Conservation (phyloP, 2,797 vertebrate genomes). For the Dermochelys coriacea region DNA sequence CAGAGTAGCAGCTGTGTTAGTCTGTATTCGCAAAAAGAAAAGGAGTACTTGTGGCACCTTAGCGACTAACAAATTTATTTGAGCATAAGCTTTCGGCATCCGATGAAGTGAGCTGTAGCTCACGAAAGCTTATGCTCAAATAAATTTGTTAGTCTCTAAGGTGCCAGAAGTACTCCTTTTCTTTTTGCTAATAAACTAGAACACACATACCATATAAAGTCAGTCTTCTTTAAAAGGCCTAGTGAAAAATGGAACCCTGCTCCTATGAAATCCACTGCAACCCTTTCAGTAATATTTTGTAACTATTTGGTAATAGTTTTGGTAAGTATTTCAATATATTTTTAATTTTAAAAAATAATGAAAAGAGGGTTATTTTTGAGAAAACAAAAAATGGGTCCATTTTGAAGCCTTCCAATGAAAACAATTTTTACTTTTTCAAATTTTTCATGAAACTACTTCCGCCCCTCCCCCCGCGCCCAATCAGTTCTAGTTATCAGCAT, state of each 20-base stretch:
- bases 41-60: too few species aligned
- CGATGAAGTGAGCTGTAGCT: too few species aligned
- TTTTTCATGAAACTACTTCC: neutral
- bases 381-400: neutral
- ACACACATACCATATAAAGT: neutral
- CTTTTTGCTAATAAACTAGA: neutral
- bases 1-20: too few species aligned
- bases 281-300: neutral
- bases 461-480: neutral
- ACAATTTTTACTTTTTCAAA: neutral
- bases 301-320: neutral
- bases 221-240: constrained; percentile 31
- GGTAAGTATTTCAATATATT: neutral
- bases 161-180: too few species aligned
- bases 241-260: neutral
- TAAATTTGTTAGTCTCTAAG: too few species aligned
- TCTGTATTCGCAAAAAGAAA: too few species aligned
- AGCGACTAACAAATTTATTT: too few species aligned
- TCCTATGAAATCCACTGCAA: neutral
- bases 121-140: too few species aligned
- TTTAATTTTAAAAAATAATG: neutral
- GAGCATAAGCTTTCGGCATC: too few species aligned
- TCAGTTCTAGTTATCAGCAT: neutral
- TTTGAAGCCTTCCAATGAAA: constrained; percentile 13
- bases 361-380: neutral